phyloP scores from a whole-genome alignment of 1,140 invertebrate species.

The Orius laevigatus region DNA sequence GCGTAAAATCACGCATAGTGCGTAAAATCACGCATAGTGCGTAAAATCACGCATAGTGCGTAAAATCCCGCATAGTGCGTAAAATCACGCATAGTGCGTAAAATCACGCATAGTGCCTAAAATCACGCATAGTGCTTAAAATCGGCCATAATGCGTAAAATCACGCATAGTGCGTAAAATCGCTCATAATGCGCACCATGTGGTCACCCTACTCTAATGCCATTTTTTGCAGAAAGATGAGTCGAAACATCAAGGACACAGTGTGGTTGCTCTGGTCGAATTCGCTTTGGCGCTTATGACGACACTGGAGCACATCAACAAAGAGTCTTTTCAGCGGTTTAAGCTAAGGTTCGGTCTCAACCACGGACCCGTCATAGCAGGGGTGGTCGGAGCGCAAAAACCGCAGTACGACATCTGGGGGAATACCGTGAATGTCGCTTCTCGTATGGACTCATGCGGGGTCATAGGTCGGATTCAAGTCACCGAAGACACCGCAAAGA shows the following conservation, averaged over 20 bases:
- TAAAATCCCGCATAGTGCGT: too few relatives aligned
- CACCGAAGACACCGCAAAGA: conserved; percentile 78
- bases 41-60: too few relatives aligned
- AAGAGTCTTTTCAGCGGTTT: conserved; percentile 92
- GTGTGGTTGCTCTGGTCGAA: conserved; percentile 78
- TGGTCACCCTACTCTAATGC: too few relatives aligned
- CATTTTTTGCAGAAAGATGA: conserved; percentile 41
- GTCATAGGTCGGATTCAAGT: conserved; percentile 69
- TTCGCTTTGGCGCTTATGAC: conserved; percentile 85
- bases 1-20: too few relatives aligned
- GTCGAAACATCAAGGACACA: conserved; percentile 67
- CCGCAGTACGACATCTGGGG: conserved; percentile 98
- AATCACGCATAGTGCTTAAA: too few relatives aligned
- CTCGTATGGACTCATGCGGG: conserved; percentile 91
- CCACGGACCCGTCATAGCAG: conserved; percentile 86
- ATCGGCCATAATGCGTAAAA: too few relatives aligned
- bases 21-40: too few relatives aligned
- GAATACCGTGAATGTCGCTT: conserved; percentile 92
- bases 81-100: too few relatives aligned
- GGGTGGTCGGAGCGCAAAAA: conserved; percentile 88
- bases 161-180: too few relatives aligned
- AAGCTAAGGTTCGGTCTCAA: conserved; percentile 83
- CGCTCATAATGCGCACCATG: too few relatives aligned
- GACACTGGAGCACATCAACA: conserved; percentile 85
- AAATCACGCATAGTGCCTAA: too few relatives aligned